These are phyloP conservation scores for Plecturocebus donacophilus DNA, from an alignment of 2,113 vertebrate species.

Conservation along the genomic window DNA sequence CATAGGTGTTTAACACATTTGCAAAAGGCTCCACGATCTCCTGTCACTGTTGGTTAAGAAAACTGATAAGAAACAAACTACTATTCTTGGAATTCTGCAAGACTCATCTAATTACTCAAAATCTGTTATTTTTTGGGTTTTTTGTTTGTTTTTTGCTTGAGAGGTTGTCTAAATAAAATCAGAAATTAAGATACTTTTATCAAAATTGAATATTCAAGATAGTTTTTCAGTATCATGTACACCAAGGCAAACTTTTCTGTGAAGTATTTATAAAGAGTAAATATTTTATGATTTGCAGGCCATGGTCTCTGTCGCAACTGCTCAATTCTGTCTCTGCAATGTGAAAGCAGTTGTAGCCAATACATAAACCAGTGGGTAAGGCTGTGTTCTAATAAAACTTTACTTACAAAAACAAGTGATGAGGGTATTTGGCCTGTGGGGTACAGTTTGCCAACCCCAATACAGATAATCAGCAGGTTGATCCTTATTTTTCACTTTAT, in stretches of 20 bases:
- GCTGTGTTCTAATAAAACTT: slow-evolving; percentile 52
- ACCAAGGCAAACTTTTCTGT: background rate
- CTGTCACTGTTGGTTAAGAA: background rate
- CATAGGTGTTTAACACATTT: slow-evolving; percentile 40
- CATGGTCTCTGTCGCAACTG: background rate
- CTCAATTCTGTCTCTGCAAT: background rate
- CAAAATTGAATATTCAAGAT: slow-evolving; percentile 21
- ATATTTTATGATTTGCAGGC: slow-evolving; percentile 1
- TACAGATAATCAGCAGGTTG: background rate
- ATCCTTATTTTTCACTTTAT: background rate
- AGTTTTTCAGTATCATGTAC: background rate
- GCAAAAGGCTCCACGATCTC: background rate
- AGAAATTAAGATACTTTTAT: background rate
- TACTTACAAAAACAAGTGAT: slow-evolving; percentile 22
- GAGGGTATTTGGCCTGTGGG: background rate
- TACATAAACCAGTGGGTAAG: background rate
- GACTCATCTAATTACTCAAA: slow-evolving; percentile 31
- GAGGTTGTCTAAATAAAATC: background rate
- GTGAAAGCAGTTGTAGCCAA: background rate
- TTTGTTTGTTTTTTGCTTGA: background rate
- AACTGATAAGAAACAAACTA: slow-evolving; percentile 10
- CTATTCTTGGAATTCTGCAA: slow-evolving; percentile 31
- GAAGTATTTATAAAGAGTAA: slow-evolving; percentile 33
- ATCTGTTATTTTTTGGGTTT: background rate
- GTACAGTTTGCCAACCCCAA: background rate